Percentiles rank a stretch among this genome's conserved stretches.
phyloP scores from a whole-genome alignment of 2,888 invertebrate genomes.

The Pseudococcus longispinus region DNA sequence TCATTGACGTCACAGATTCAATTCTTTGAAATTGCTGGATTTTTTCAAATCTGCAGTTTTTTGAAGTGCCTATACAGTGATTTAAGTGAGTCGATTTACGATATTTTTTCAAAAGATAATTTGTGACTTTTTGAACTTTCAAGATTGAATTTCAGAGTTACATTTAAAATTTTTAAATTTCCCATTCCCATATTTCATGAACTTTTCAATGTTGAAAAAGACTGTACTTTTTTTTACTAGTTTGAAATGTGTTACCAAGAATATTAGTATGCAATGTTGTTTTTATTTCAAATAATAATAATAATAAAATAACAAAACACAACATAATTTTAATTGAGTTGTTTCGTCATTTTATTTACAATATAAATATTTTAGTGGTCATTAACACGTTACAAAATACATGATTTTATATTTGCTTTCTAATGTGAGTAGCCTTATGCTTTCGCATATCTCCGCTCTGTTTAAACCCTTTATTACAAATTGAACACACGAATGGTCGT shows the following conservation, averaged over 20 bases:
- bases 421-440: slow-evolving; percentile 48
- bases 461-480: slow-evolving; percentile 50
- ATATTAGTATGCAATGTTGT: neutral
- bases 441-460: slow-evolving; percentile 53
- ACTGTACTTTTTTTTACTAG: neutral
- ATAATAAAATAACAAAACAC: neutral
- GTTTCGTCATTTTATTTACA: neutral
- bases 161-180: no score
- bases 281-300: neutral
- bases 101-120: no score
- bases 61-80: no score
- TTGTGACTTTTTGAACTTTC: no score
- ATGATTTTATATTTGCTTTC: neutral
- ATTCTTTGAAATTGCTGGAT: no score
- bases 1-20: no score
- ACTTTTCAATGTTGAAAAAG: neutral
- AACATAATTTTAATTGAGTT: neutral
- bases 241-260: neutral
- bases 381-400: neutral
- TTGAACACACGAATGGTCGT: slow-evolving; percentile 49
- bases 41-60: no score
- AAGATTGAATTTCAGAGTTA: no score
- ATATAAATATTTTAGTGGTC: neutral
- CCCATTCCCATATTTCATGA: no score
- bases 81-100: no score